These are phyloP conservation scores for Zootoca vivipara DNA, from an alignment of 2,113 vertebrate genomes.

Conservation along the genomic window DNA sequence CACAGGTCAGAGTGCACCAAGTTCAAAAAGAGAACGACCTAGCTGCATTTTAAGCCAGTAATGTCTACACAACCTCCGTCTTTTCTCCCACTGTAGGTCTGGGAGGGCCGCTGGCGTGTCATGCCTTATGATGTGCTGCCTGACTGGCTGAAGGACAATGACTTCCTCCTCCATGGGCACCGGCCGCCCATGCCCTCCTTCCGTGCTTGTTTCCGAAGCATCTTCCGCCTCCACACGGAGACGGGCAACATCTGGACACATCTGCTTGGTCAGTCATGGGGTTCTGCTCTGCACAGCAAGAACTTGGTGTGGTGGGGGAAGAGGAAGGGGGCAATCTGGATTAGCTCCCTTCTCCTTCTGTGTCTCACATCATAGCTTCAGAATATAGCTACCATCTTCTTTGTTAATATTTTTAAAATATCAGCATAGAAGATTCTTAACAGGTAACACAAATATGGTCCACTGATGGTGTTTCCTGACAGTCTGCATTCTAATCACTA, in stretches of 20 bases:
- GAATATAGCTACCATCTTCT: neutral
- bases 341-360: neutral
- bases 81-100: constrained; percentile 40
- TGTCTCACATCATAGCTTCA: neutral
- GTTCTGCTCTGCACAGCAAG: neutral
- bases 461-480: neutral
- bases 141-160: constrained; percentile 69
- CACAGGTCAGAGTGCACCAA: too few relatives aligned
- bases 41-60: too few relatives aligned
- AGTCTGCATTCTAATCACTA: neutral
- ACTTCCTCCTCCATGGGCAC: constrained; percentile 66
- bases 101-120: constrained; percentile 68
- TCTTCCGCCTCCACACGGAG: constrained; percentile 71
- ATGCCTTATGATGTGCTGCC: constrained; percentile 65
- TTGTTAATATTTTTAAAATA: neutral
- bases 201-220: constrained; percentile 65
- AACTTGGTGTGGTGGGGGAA: neutral
- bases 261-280: constrained; percentile 39
- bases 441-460: neutral
- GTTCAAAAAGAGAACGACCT: too few relatives aligned
- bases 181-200: constrained; percentile 70
- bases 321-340: neutral
- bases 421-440: neutral
- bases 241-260: constrained; percentile 72
- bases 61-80: neutral